Evolutionary conservation across 2,113 vertebrate species (phyloP).

Genomic region (Hydrolagus affinis): DNA sequence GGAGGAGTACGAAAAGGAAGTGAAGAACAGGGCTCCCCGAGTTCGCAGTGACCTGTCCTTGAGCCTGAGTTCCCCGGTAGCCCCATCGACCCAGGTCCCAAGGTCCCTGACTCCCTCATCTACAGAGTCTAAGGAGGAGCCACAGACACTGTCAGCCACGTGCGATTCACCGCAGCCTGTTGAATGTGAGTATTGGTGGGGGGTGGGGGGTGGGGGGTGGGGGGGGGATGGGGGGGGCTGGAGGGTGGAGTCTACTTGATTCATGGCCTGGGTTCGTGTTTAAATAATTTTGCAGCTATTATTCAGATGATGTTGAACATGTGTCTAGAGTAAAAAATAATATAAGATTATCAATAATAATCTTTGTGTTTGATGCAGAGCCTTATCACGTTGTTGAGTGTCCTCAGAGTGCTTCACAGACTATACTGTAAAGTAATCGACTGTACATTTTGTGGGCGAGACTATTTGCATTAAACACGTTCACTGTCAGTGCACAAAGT

Average conservation of each 20-base stretch:
- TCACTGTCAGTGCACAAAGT: no score
- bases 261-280: not conserved
- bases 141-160: slow-evolving; percentile 36
- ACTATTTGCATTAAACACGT: no score
- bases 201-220: no score
- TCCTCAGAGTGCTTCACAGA: no score
- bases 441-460: no score
- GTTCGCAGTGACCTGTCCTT: slow-evolving; percentile 80
- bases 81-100: slow-evolving; percentile 47
- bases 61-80: slow-evolving; percentile 66
- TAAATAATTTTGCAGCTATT: not conserved
- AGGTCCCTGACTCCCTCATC: slow-evolving; percentile 54
- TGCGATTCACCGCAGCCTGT: slow-evolving; percentile 42
- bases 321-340: no score
- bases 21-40: slow-evolving; percentile 58
- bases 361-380: no score
- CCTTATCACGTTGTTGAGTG: no score
- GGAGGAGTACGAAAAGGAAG: slow-evolving; percentile 76
- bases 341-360: no score
- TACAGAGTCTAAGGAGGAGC: slow-evolving; percentile 53
- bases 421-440: no score
- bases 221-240: no score
- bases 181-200: slow-evolving; percentile 56
- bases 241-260: not conserved
- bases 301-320: not conserved